Percentiles rank a stretch among this genome's conserved stretches.
Evolutionary conservation across 2,888 invertebrate genomes (phyloP).

Genomic region (Scaptomyza parva): DNA sequence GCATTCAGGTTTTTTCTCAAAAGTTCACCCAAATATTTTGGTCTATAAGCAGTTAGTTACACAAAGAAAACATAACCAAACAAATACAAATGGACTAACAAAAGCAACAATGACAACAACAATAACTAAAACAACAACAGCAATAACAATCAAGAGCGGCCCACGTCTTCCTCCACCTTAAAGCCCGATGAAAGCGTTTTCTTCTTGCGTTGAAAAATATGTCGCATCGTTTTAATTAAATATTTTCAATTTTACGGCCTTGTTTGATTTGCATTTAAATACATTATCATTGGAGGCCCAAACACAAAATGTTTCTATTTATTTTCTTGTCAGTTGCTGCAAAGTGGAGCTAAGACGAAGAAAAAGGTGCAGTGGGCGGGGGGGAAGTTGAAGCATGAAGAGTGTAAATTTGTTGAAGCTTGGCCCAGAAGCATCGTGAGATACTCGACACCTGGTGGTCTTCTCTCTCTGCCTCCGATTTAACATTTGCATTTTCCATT

Average conservation of each 20-base stretch:
- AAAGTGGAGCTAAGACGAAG: too few relatives aligned
- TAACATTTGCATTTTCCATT: slow-evolving; percentile 39
- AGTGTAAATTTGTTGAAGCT: slow-evolving; percentile 9
- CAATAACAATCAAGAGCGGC: slow-evolving; percentile 33
- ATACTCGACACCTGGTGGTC: slow-evolving; percentile 75
- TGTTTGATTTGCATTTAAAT: slow-evolving; percentile 80
- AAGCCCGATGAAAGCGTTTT: slow-evolving; percentile 45
- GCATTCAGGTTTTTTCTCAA: background rate
- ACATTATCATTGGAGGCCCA: slow-evolving; percentile 43
- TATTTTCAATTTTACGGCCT: slow-evolving; percentile 77
- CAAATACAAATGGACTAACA: slow-evolving; percentile 23
- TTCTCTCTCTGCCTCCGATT: slow-evolving; percentile 30
- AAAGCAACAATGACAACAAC: slow-evolving; percentile 20
- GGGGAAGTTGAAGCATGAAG: background rate
- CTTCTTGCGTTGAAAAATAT: slow-evolving; percentile 38
- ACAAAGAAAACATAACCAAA: slow-evolving; percentile 20
- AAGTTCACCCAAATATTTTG: slow-evolving; percentile 65
- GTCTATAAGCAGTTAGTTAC: slow-evolving; percentile 47
- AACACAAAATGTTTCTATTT: slow-evolving; percentile 77
- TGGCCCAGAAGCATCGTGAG: slow-evolving; percentile 54
- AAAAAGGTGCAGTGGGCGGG: background rate
- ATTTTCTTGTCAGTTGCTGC: too few relatives aligned
- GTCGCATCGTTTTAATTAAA: slow-evolving; percentile 78
- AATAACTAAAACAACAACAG: slow-evolving; percentile 3
- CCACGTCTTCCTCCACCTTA: slow-evolving; percentile 41